These are phyloP conservation scores for Ramphastos sulfuratus DNA, from an alignment of 2,113 vertebrate genomes.

Conservation along the genomic window DNA sequence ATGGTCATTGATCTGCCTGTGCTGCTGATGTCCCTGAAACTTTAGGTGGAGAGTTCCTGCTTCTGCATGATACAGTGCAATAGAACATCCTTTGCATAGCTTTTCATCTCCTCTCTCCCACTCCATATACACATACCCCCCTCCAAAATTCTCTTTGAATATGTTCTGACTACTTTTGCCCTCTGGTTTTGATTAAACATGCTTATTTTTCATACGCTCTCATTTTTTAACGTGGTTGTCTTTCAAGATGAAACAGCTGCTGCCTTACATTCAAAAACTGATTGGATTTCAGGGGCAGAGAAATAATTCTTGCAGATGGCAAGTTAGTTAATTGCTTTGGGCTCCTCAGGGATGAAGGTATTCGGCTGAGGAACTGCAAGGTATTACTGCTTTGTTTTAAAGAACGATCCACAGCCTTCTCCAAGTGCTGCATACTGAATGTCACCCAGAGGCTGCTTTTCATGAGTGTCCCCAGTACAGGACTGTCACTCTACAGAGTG, in stretches of 20 bases:
- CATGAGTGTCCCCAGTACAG: background rate
- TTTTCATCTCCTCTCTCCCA: background rate
- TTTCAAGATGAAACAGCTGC: slow-evolving; percentile 12
- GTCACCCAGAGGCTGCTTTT: background rate
- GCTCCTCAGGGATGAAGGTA: background rate
- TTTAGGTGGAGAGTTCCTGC: background rate
- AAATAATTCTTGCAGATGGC: slow-evolving; percentile 2
- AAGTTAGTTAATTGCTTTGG: slow-evolving; percentile 21
- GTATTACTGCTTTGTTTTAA: background rate
- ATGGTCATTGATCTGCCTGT: background rate
- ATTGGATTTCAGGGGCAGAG: background rate
- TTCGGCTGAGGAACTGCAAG: background rate
- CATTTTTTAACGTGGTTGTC: background rate
- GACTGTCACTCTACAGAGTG: background rate
- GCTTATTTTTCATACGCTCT: background rate
- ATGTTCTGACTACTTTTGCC: background rate
- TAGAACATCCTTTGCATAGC: background rate
- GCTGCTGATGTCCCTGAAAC: background rate
- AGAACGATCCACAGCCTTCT: background rate
- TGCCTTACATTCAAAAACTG: background rate
- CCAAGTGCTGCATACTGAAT: background rate
- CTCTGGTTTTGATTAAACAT: background rate
- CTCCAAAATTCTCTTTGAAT: background rate
- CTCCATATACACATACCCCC: background rate
- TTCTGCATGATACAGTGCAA: background rate